A percentile compares a stretch with the other conserved stretches of the same genome.
Evolutionary conservation across 2,113 vertebrate genomes (phyloP).

Genomic region (Menidia beryllina): DNA sequence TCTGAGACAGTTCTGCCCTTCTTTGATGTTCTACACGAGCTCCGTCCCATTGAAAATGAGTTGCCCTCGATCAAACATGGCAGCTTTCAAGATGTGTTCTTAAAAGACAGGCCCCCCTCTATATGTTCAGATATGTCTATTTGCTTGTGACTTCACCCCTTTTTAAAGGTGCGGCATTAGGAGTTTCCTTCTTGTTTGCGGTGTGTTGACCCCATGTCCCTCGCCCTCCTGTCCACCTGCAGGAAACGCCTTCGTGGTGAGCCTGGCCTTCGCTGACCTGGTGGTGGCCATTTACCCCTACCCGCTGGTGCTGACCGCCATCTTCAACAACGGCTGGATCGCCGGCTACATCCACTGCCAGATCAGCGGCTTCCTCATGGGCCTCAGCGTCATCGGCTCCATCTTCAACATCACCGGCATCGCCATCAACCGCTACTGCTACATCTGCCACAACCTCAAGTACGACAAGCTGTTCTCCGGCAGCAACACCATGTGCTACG

Average conservation of each 20-base stretch:
- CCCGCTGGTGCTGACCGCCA: conserved; percentile 84
- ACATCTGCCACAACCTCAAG: conserved; percentile 86
- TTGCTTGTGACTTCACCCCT: too few species aligned
- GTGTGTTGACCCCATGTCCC: too few species aligned
- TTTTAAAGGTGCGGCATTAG: too few species aligned
- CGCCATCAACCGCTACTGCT: conserved; percentile 87
- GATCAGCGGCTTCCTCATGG: conserved; percentile 88
- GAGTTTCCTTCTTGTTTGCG: too few species aligned
- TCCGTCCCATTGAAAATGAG: too few species aligned
- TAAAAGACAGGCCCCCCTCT: too few species aligned
- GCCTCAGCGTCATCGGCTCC: conserved; percentile 86
- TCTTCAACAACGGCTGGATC: conserved; percentile 85
- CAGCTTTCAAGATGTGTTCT: too few species aligned
- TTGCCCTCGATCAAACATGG: too few species aligned
- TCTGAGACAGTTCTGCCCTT: too few species aligned
- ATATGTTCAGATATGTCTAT: too few species aligned
- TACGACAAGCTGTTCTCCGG: conserved; percentile 85
- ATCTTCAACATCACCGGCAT: conserved; percentile 89
- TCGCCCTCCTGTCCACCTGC: conserved; percentile 9
- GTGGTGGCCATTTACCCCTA: conserved; percentile 87
- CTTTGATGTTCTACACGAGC: too few species aligned
- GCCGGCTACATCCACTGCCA: conserved; percentile 86
- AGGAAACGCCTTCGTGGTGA: conserved; percentile 89
- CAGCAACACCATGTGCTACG: conserved; percentile 84
- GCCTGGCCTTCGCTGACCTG: conserved; percentile 86